These are phyloP conservation scores for Ascaphus truei DNA, from an alignment of 2,113 vertebrate genomes.

Conservation along the genomic window DNA sequence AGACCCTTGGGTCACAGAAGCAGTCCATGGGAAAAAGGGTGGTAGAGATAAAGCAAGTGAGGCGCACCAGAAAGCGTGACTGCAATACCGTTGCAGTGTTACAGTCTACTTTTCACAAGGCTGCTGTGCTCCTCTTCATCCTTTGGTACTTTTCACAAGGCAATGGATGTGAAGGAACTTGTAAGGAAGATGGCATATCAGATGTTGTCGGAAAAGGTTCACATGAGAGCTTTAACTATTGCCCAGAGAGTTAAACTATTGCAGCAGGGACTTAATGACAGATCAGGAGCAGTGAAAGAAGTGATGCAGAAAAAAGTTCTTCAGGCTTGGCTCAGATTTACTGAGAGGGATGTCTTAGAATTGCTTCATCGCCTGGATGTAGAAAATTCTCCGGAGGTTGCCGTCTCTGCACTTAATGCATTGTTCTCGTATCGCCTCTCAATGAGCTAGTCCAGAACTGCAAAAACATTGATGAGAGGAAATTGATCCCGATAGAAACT, in stretches of 20 bases:
- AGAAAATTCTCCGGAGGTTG: constrained; percentile 85
- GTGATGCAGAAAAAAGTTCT: constrained; percentile 73
- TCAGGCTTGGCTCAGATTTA: constrained; percentile 75
- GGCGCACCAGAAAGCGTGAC: too few relatives aligned
- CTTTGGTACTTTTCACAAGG: too few relatives aligned
- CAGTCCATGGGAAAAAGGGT: too few relatives aligned
- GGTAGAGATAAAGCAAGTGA: too few relatives aligned
- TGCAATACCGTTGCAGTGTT: too few relatives aligned
- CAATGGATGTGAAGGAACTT: too few relatives aligned
- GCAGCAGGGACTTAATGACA: constrained; percentile 85
- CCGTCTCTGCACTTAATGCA: constrained; percentile 66
- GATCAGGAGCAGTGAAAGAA: constrained; percentile 83
- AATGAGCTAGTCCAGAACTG: constrained; percentile 64
- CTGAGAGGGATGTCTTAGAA: constrained; percentile 75
- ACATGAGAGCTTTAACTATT: constrained; percentile 84
- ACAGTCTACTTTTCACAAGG: too few relatives aligned
- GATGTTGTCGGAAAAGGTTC: constrained; percentile 92
- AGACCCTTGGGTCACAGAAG: too few relatives aligned
- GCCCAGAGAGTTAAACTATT: constrained; percentile 89
- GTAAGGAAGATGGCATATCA: too few relatives aligned
- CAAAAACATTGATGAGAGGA: constrained; percentile 73
- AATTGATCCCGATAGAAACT: constrained; percentile 74
- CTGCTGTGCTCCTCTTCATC: too few relatives aligned
- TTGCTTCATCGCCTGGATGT: constrained; percentile 88
- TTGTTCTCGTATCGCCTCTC: constrained; percentile 66